Conservation (phyloP, 2,888 invertebrate genomes). For the Boloria euphrosyne region DNA sequence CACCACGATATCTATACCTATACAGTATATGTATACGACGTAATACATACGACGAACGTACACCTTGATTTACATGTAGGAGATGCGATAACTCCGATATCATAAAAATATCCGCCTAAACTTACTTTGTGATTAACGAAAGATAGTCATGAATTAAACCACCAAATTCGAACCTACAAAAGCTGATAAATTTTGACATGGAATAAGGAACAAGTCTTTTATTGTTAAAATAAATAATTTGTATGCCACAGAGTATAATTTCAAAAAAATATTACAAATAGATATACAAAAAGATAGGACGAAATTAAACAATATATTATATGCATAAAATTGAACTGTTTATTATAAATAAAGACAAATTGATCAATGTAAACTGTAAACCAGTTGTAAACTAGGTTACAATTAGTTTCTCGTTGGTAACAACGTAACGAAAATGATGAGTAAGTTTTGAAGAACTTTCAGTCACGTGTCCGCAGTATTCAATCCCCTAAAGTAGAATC, state of each 20-base stretch:
- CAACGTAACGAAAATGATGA: conserved; percentile 15
- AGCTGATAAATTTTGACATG: too few relatives aligned
- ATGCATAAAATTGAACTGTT: neutral
- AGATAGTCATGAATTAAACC: conserved; percentile 24
- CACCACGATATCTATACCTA: conserved; percentile 69
- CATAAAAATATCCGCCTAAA: conserved; percentile 38
- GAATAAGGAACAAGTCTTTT: too few relatives aligned
- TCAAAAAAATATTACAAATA: too few relatives aligned
- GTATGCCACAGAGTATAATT: too few relatives aligned
- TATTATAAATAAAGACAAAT: conserved; percentile 11
- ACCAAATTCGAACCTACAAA: too few relatives aligned
- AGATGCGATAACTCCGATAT: conserved; percentile 47
- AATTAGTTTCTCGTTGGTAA: conserved; percentile 15
- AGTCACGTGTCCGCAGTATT: conserved; percentile 46
- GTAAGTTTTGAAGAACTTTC: conserved; percentile 21
- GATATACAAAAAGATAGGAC: too few relatives aligned
- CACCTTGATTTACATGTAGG: conserved; percentile 71
- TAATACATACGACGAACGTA: conserved; percentile 57
- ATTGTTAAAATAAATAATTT: too few relatives aligned
- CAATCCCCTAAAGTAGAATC: conserved; percentile 64
- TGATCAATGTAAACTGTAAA: conserved; percentile 17
- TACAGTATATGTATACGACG: conserved; percentile 51
- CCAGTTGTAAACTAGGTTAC: conserved; percentile 19
- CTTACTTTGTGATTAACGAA: conserved; percentile 38
- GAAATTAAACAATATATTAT: neutral